phyloP scores from a whole-genome alignment of 2,113 vertebrate species.

The Proteles cristata region DNA sequence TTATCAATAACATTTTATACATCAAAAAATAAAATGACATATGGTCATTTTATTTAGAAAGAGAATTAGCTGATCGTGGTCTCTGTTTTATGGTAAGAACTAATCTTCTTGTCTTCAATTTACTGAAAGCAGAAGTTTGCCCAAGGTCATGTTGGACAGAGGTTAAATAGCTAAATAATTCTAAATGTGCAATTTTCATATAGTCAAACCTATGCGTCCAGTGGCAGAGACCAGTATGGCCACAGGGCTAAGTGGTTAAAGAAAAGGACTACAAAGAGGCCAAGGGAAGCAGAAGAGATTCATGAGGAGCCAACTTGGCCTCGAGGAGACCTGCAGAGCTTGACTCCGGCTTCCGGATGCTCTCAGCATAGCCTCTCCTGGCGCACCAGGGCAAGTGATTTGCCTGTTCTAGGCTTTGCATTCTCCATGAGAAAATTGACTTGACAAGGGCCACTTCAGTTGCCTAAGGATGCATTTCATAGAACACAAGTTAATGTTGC shows the following conservation, averaged over 20 bases:
- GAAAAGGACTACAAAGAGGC: not conserved
- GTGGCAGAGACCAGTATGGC: not conserved
- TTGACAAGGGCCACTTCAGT: not conserved
- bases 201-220: not conserved
- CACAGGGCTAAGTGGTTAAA: not conserved
- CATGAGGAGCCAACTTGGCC: not conserved
- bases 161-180: not conserved
- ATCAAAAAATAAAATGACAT: not conserved
- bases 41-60: not conserved
- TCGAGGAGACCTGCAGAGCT: not conserved
- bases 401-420: not conserved
- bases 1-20: not conserved
- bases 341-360: not conserved
- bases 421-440: not conserved
- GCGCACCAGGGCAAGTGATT: not conserved
- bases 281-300: not conserved
- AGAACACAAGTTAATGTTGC: not conserved
- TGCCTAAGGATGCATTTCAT: not conserved
- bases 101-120: not conserved
- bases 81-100: not conserved
- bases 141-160: not conserved
- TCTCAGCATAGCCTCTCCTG: not conserved
- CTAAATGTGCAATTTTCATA: not conserved
- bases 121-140: not conserved
- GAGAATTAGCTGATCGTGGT: not conserved